Conservation (phyloP, 2,113 vertebrate genomes). For the Dicerorhinus sumatrensis region DNA sequence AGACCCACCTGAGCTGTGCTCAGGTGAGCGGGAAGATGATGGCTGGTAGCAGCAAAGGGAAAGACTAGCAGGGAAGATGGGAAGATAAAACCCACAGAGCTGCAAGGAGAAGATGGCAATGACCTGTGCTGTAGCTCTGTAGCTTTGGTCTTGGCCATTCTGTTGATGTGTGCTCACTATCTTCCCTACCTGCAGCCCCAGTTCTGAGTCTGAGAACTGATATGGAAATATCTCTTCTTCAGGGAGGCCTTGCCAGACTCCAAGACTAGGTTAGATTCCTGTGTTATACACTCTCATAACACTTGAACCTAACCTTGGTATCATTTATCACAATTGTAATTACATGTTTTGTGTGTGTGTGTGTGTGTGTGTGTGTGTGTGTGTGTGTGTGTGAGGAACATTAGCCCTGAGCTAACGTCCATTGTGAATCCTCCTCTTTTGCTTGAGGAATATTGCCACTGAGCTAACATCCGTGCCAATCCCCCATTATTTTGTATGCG, state of each 20-base stretch:
- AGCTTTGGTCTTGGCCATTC: background rate
- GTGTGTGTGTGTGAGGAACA: too few relatives aligned
- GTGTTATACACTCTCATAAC: background rate
- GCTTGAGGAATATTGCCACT: too few relatives aligned
- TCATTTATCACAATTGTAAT: background rate
- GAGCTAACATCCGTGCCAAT: too few relatives aligned
- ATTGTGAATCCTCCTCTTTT: too few relatives aligned
- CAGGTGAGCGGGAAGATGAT: background rate
- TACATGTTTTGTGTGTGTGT: too few relatives aligned
- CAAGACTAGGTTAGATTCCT: background rate
- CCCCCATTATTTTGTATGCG: too few relatives aligned
- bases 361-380: too few relatives aligned
- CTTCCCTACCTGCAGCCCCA: background rate
- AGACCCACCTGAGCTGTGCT: background rate
- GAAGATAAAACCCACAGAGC: background rate
- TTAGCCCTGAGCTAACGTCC: too few relatives aligned
- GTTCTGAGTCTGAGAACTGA: background rate
- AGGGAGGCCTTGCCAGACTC: background rate
- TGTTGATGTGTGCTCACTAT: background rate
- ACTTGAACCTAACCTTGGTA: background rate
- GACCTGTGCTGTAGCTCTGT: background rate
- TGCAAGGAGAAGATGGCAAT: background rate
- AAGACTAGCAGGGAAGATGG: background rate
- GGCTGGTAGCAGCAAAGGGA: background rate
- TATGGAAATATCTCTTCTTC: constrained; percentile 10